Evolutionary conservation across 2,797 vertebrate genomes (phyloP).

Genomic region (Schizopygopsis pylzovi): DNA sequence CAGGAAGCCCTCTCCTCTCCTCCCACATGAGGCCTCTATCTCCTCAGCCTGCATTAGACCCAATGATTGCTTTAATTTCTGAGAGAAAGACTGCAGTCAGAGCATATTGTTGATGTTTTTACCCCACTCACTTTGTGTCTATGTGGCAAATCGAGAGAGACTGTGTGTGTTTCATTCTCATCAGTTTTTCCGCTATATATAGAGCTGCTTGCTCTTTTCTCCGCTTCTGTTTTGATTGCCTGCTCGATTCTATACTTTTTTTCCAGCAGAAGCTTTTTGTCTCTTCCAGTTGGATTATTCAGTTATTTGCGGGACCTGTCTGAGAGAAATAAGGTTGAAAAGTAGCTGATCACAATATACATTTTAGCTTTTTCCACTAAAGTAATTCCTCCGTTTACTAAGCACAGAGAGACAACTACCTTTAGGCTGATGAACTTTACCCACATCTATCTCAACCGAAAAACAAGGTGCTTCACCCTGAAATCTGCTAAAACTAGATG

Average conservation of each 20-base stretch:
- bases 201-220: slow-evolving; percentile 1
- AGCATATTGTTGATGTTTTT: slow-evolving; percentile 58
- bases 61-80: slow-evolving; percentile 63
- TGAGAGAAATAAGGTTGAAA: background rate
- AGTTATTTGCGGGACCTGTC: background rate
- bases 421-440: background rate
- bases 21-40: slow-evolving; percentile 63
- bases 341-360: slow-evolving; percentile 6
- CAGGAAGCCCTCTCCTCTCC: slow-evolving; percentile 58
- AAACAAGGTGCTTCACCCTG: background rate
- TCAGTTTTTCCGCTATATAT: slow-evolving; percentile 36
- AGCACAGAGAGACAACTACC: background rate
- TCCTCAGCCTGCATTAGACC: slow-evolving; percentile 68
- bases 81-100: slow-evolving; percentile 57
- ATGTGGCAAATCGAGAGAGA: slow-evolving; percentile 16
- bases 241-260: background rate
- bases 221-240: slow-evolving; percentile 25
- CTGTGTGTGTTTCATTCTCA: background rate
- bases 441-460: background rate
- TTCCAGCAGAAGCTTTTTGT: background rate
- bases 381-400: background rate
- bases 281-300: slow-evolving; percentile 7
- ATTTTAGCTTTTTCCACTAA: background rate
- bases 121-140: slow-evolving; percentile 21
- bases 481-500: slow-evolving; percentile 10